Evolutionary conservation across 2,797 vertebrate genomes (phyloP).

Genomic region (Otolemur crassicaudatus): DNA sequence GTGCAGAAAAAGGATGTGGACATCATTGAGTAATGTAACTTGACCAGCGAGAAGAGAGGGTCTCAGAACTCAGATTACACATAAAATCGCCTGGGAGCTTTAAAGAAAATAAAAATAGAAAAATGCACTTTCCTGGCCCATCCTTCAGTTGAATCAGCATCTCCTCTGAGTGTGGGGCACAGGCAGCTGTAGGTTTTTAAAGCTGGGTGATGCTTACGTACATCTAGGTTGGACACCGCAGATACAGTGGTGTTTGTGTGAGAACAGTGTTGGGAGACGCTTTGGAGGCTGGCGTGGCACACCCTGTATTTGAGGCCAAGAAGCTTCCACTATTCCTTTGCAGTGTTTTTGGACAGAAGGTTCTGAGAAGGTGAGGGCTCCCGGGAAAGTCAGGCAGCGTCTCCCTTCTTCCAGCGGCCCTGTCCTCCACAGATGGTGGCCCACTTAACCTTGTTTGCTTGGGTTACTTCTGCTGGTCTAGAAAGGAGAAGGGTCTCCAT

Average conservation of each 20-base stretch:
- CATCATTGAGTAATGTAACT: background rate
- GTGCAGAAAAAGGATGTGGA: background rate
- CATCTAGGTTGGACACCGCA: background rate
- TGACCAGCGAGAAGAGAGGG: background rate
- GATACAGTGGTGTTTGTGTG: rapidly evolving
- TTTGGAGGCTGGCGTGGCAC: background rate
- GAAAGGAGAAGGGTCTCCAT: background rate
- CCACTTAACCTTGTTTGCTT: background rate
- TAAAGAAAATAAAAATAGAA: background rate
- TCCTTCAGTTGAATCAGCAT: no score
- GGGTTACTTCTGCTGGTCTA: background rate
- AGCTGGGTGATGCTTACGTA: background rate
- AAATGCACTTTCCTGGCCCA: no score
- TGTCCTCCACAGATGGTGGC: rapidly evolving
- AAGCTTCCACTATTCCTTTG: background rate
- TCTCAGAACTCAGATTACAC: background rate
- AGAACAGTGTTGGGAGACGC: background rate
- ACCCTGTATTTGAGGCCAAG: background rate
- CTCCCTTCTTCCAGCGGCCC: background rate
- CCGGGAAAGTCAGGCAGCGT: background rate
- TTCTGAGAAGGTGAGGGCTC: rapidly evolving
- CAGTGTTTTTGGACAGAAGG: background rate
- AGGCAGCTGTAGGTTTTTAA: background rate
- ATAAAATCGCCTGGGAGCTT: background rate
- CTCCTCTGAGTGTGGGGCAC: background rate